These are phyloP conservation scores for Quadroppia sp. DNA, from an alignment of 2,888 invertebrate species.

Conservation along the genomic window DNA sequence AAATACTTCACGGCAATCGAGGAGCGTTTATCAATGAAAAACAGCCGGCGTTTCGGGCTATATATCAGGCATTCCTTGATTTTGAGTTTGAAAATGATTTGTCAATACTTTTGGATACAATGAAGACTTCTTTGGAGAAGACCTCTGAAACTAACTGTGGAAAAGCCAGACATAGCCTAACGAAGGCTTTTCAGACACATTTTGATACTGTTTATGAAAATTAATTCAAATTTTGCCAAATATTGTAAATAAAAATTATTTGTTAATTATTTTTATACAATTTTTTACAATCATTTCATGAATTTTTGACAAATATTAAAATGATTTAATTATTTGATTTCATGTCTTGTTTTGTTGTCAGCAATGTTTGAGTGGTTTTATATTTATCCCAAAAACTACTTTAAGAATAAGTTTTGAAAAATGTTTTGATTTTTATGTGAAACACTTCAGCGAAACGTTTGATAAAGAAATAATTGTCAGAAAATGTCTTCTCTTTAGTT, in stretches of 20 bases:
- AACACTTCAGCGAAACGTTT: not conserved
- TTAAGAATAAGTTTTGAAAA: not conserved
- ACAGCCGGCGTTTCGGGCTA: slow-evolving; percentile 74
- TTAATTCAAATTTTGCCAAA: not conserved
- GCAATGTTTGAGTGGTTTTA: not conserved
- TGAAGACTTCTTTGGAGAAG: not conserved
- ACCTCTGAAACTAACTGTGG: not conserved
- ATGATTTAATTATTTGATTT: no score
- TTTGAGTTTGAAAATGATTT: slow-evolving; percentile 50
- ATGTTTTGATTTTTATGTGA: not conserved
- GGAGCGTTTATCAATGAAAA: slow-evolving; percentile 71
- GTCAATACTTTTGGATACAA: not conserved
- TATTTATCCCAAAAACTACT: not conserved
- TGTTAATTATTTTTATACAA: no score
- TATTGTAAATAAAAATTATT: not conserved
- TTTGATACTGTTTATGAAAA: not conserved
- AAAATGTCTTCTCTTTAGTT: not conserved
- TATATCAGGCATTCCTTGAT: slow-evolving; percentile 64
- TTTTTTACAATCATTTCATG: not conserved
- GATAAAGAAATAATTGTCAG: slow-evolving; percentile 14
- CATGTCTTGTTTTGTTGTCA: not conserved
- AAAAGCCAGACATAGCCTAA: slow-evolving; percentile 28
- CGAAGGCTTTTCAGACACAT: not conserved
- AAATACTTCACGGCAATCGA: slow-evolving; percentile 81
- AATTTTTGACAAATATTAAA: no score